Conservation (phyloP, 2,888 invertebrate species). For the Electrophaes corylata region DNA sequence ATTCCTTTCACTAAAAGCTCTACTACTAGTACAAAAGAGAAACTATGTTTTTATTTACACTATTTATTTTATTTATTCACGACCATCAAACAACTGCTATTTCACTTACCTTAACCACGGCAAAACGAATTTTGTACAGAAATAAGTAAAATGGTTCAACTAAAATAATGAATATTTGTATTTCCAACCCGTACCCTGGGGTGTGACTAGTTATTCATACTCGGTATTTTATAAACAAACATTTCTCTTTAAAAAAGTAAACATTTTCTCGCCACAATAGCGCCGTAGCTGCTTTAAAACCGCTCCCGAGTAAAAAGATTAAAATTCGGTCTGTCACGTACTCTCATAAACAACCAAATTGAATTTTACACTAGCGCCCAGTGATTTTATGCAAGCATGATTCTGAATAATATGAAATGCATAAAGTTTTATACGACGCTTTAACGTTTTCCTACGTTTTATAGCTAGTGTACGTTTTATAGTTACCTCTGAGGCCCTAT, state of each 20-base stretch:
- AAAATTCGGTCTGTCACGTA: constrained; percentile 23
- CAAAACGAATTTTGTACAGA: too few species aligned
- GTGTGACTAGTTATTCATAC: too few species aligned
- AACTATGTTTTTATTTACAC: too few species aligned
- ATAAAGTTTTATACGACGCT: constrained; percentile 46
- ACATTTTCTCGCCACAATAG: constrained; percentile 8
- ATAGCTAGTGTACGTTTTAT: too few species aligned
- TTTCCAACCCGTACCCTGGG: too few species aligned
- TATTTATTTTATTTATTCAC: too few species aligned
- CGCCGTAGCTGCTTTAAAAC: constrained; percentile 9
- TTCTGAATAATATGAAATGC: constrained; percentile 47
- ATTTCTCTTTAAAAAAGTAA: constrained; percentile 6
- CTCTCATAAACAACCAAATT: constrained; percentile 49
- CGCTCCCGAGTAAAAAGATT: constrained; percentile 28
- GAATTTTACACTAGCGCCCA: constrained; percentile 51
- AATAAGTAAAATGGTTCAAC: too few species aligned
- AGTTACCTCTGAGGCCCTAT: too few species aligned
- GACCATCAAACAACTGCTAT: too few species aligned
- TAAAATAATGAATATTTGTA: not conserved
- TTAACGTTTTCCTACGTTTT: constrained; percentile 24
- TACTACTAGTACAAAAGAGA: too few species aligned
- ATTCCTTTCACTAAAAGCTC: too few species aligned
- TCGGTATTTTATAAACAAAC: not conserved
- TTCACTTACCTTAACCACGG: too few species aligned
- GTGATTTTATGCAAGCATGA: constrained; percentile 51